phyloP scores from a whole-genome alignment of 2,797 vertebrate species.

The Eidolon dupreanum region DNA sequence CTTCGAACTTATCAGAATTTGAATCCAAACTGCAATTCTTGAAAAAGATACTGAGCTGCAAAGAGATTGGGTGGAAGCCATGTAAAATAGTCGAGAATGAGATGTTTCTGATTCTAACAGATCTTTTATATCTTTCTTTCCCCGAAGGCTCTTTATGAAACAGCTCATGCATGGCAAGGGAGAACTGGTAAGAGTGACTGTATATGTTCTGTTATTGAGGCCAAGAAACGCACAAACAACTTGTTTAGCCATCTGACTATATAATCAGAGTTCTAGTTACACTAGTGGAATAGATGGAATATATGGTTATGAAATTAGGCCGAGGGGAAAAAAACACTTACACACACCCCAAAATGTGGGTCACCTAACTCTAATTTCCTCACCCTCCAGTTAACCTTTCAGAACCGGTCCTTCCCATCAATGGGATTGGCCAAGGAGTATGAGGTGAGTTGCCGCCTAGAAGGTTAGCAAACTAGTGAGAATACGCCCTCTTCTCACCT shows the following conservation, averaged over 20 bases:
- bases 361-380: neutral
- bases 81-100: neutral
- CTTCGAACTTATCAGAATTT: neutral
- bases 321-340: neutral
- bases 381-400: neutral
- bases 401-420: neutral
- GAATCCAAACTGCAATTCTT: neutral
- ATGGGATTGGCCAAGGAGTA: neutral
- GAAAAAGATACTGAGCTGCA: neutral
- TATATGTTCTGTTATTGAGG: neutral
- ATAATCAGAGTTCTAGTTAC: constrained; percentile 17
- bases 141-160: neutral
- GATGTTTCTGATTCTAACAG: neutral
- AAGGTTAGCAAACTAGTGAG: neutral
- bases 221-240: neutral
- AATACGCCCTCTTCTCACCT: neutral
- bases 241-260: neutral
- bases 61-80: neutral
- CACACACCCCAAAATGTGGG: neutral
- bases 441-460: neutral
- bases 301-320: neutral
- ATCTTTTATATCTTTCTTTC: neutral
- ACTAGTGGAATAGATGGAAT: neutral
- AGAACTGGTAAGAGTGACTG: neutral
- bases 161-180: neutral